These are phyloP conservation scores for Podargus strigoides DNA, from an alignment of 2,797 vertebrate species.

Conservation along the genomic window DNA sequence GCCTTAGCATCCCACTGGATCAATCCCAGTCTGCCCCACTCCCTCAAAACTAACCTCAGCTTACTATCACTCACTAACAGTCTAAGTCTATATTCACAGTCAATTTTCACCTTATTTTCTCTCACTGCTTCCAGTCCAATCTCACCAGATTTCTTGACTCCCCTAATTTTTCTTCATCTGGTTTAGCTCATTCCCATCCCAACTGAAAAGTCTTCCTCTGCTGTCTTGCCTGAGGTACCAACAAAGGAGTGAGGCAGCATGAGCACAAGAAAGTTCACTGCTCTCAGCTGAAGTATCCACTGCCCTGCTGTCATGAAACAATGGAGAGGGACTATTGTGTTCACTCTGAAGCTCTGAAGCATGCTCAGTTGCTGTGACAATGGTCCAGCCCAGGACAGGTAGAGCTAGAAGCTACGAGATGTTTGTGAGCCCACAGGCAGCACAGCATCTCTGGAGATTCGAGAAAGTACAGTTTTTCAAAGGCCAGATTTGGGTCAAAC, in stretches of 20 bases:
- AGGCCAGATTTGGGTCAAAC: not conserved
- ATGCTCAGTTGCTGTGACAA: not conserved
- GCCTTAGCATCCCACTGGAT: not conserved
- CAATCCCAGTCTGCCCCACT: not conserved
- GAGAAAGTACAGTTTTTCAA: too few relatives aligned
- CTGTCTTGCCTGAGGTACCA: not conserved
- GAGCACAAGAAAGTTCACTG: not conserved
- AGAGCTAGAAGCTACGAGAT: not conserved
- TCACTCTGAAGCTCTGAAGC: not conserved
- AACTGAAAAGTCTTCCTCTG: not conserved
- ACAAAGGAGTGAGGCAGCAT: not conserved
- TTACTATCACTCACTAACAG: not conserved
- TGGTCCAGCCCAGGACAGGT: not conserved
- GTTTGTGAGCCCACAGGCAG: not conserved
- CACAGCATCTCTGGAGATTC: not conserved
- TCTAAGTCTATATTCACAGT: not conserved
- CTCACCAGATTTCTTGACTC: not conserved
- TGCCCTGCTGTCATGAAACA: not conserved
- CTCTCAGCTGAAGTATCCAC: not conserved
- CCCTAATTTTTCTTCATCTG: not conserved
- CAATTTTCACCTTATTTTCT: not conserved
- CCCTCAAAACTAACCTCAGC: not conserved
- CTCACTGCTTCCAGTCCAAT: not conserved
- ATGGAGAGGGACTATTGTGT: not conserved
- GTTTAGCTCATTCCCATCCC: not conserved